Evolutionary conservation across 2,113 vertebrate genomes (phyloP), one percentile per base, ranked within the genome.

Genomic region (Silurus asotus): DNA sequence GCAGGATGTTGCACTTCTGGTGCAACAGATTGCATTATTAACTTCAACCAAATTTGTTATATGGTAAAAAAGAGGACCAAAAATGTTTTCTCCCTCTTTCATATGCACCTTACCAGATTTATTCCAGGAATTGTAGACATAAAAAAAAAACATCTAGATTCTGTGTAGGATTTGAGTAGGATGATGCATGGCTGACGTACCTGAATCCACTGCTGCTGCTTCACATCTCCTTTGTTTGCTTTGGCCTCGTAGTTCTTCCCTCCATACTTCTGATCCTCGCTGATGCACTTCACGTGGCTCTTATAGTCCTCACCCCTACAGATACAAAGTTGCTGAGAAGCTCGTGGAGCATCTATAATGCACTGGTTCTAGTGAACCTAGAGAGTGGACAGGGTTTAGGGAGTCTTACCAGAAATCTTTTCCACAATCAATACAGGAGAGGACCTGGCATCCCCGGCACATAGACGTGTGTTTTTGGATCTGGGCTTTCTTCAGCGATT

Each of bases 401-500:
- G 77, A 75, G 2, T 91, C 95, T 77, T 94, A 99, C 98, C 97
- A 96, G 93, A 99, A 99, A 81, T 99, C 97, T 92, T 96, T 96
- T 56, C 98, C 97, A 14, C 98, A 99, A 86, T 99, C 98, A 77
- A 99, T 98, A 90, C 98, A 99, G 0, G 98, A 99, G 10, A 99
- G 93, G 81, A 95, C 96, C 48, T 95, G 90, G 9, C 96, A 98
- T 3, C 88, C 93, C 4, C 95, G 91, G 91, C 98, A 99, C 6
- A 94, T 84, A 20, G 87, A 92, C 69, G 95, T 93, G 0, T 99
- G 98, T 84, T 99, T 99, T 15, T 98, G 97, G 20, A 99, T 97
- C 76, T 98, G 97, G 0, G 92, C 93, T 87, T 98, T 99, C 93
- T 99, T 99, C 89, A 99, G 93, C 0, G 98, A 97, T 13, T 98